phyloP scores from a whole-genome alignment of 2,113 vertebrate species.

The Onychostoma macrolepis region DNA sequence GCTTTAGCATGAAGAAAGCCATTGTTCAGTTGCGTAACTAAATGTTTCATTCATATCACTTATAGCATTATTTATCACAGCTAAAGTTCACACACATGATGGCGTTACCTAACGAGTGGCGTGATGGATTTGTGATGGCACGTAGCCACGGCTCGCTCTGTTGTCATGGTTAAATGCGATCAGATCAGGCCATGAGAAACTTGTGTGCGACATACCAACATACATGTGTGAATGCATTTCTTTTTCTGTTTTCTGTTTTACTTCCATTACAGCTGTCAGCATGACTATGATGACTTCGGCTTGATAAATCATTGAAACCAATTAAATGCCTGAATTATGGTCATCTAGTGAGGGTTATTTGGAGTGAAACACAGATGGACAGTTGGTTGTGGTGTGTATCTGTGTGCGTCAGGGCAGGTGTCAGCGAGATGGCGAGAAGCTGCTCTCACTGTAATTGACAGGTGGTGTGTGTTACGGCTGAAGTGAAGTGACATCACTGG shows the following conservation, averaged over 20 bases:
- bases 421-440: conserved; percentile 60
- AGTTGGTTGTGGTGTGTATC: conserved; percentile 32
- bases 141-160: conserved; percentile 32
- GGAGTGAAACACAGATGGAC: conserved; percentile 21
- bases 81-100: conserved; percentile 55
- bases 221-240: not conserved
- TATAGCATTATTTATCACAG: conserved; percentile 64
- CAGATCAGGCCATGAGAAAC: conserved; percentile 48
- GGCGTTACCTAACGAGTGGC: conserved; percentile 59
- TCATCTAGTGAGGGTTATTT: not conserved
- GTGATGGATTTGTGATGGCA: conserved; percentile 61
- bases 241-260: too few relatives aligned
- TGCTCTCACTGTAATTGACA: conserved; percentile 69
- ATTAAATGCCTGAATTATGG: not conserved
- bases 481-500: conserved; percentile 63
- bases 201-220: not conserved
- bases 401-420: conserved; percentile 66
- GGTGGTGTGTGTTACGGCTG: conserved; percentile 59
- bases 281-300: not conserved
- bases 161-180: conserved; percentile 34
- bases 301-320: not conserved
- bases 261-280: not conserved
- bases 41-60: conserved; percentile 59
- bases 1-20: conserved; percentile 46
- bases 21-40: conserved; percentile 56